Base-by-base conservation (phyloP, 2,113 vertebrate genomes). In the Sarotherodon lohbergeri region DNA sequence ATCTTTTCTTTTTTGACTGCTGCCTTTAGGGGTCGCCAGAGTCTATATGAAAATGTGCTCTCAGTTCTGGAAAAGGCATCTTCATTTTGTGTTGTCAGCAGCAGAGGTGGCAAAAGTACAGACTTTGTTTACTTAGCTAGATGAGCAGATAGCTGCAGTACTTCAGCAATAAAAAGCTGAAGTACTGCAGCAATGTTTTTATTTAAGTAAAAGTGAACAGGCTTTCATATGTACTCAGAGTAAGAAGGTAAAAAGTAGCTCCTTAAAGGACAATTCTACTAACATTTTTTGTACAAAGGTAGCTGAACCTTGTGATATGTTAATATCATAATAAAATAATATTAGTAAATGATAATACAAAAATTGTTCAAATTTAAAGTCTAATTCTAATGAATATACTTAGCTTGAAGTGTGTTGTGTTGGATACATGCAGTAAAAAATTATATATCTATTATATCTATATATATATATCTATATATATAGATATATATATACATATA, bases 1-100 rank as follows among this genome's bases (percentile, higher is more conserved):
- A 22, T 41, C 36, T 36, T 22, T 36, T 10, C 10, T 46, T 46
- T 48, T 16, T 10, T 66, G 34, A 22, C 61, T 66, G 6, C 61
- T 66, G 61, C 34, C 34, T 66, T 66, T 66, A 66, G 61, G 61
- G 61, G 61, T 66, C 6, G 1, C 11, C 61, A 66, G 19, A 66
- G 7, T 11, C 6, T 68, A 22, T 22, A 9, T 41, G 34, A 19
- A 68, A 68, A 13, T 39, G 63, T 68, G 34, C 34, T 68, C 39
- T 68, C 0, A 36, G 36, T 68, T 68, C 11, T 14, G 19, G 36
- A 14, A 41, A 68, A 14, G 2, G 0, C 19, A 2, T 41, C 34
- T 39, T 68, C 63, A 9, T 41, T 41, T 68, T 68, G 63, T 68
- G 11, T 41, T 41, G 3, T 41, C 63, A 68, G 1, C 34, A 66